A percentile compares a stretch with the other conserved stretches of the same genome.
Evolutionary conservation across 2,113 vertebrate genomes (phyloP).

Genomic region (Protomyctophum bolini): DNA sequence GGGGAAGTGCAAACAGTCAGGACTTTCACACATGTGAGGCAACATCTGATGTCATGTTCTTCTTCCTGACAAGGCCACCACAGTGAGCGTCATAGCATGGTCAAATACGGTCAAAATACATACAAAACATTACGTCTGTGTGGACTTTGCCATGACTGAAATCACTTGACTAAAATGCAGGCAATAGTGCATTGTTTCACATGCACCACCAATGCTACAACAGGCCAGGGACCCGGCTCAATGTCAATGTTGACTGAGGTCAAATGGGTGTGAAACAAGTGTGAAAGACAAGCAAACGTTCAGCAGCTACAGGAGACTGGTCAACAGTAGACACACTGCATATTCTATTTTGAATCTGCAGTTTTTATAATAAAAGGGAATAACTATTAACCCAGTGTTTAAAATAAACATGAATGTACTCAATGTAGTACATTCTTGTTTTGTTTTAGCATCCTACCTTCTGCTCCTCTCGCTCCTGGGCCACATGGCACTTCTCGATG

Average conservation of each 20-base stretch:
- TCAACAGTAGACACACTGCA: too few species aligned
- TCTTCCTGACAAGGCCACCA: too few species aligned
- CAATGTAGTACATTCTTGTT: too few species aligned
- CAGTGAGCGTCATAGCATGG: not conserved
- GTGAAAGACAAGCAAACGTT: not conserved
- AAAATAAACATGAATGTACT: too few species aligned
- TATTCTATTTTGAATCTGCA: too few species aligned
- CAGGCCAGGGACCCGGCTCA: not conserved
- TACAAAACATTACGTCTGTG: not conserved
- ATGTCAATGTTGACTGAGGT: not conserved
- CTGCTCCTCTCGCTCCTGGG: constrained; percentile 92
- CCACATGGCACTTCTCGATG: constrained; percentile 93
- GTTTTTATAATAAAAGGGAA: too few species aligned
- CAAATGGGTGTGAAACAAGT: not conserved
- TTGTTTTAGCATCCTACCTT: constrained; percentile 77
- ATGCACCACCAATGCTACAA: not conserved
- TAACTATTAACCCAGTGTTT: too few species aligned
- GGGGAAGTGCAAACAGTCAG: not conserved
- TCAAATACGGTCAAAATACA: not conserved
- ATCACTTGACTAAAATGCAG: not conserved
- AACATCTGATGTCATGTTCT: too few species aligned
- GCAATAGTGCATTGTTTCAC: not conserved
- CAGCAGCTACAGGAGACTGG: not conserved
- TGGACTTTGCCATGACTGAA: not conserved
- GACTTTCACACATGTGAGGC: too few species aligned